Base-by-base conservation (phyloP, 2,797 vertebrate species). In the Xerus rutilus region DNA sequence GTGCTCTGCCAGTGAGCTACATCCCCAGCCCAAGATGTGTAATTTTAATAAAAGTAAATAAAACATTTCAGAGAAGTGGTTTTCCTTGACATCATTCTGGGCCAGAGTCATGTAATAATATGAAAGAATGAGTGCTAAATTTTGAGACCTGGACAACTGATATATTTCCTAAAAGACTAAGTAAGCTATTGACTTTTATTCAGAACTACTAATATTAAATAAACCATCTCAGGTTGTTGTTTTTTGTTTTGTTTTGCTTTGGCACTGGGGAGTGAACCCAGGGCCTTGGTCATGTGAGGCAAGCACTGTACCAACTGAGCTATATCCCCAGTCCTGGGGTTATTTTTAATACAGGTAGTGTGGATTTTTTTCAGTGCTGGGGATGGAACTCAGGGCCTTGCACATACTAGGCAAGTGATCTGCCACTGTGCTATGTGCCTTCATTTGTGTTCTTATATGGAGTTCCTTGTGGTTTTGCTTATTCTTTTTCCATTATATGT, bases 1-100 rank as follows among this genome's bases (percentile, higher is more conserved):
- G 15, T 17, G 6, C 65, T 67, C 65, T 67, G n/a, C 15, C 32
- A n/a, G 10, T 67, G 65, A 67, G 32, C 65, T 67, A 67, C 65
- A 67, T 7, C 13, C 32, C 32, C 65, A 67, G 32, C 65, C 65
- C 17, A 7, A 64, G 25, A 83, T 86, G 28, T 86, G 8, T 93
- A n/a, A 91, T 88, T 95, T 93, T 91, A 92, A 89, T 92, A 93
- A 91, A 91, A 90, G 30, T 52, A 57, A 95, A 74, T 84, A 82
- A 94, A 83, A 32, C 9, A 23, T 85, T 69, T 77, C 54, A 89
- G 20, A 78, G 47, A 95, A 86, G 45, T 86, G 18, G 65, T 47
- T 81, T 95, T 78, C 70, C 5, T 21, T 95, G 52, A 87, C 35
- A 77, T 81, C 47, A 81, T 85, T 93, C 64, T 94, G 73, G 65